Evolutionary conservation across 2,797 vertebrate genomes (phyloP), one percentile per base, ranked within the genome.

Genomic region (Agapornis canus): DNA sequence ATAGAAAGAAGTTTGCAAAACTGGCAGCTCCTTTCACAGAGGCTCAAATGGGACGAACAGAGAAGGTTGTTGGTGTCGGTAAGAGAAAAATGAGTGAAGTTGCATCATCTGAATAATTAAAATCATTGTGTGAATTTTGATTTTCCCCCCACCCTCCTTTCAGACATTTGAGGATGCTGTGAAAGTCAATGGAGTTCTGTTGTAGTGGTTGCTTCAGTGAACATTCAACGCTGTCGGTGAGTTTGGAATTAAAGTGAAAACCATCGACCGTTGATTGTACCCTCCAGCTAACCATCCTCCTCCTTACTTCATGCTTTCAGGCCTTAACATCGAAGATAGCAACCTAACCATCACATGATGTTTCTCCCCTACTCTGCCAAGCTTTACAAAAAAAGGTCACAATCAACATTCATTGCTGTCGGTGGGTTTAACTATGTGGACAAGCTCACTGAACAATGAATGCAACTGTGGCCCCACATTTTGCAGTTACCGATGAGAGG

Each of bases 151-250:
- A 35, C 52, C 66, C 40, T 42, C 76, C 48, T 82, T 97, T 89
- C 92, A 95, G 95, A 91, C 27, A 54, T 95, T 90, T 89, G 82
- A 95, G 72, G 97, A 91, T 66, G 49, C 89, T 52, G n/a, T 52
- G 72, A 95, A 35, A 90, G 85, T 70, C 95, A 85, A 79, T 95
- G 90, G 95, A 94, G 63, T 69, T 96, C 94, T 90, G 78, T 91
- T 92, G 70, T 95, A 86, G 65, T 96, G 98, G 98, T 99, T 99
- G 97, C 98, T 98, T 98, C 98, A 97, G 98, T 91, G 98, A 99
- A 99, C 99, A 99, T 99, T 99, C 99, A 99, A 99, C 99, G 99
- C 99, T 99, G 99, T 99, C 99, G 99, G 99, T 99, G 99, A 99
- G 99, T 99, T 99, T 99, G 97, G 98, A 98, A 98, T 98, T 98